Evolutionary conservation across 2,797 vertebrate species (phyloP), one percentile per base, ranked within the genome.

Genomic region (Eulemur rubriventer): DNA sequence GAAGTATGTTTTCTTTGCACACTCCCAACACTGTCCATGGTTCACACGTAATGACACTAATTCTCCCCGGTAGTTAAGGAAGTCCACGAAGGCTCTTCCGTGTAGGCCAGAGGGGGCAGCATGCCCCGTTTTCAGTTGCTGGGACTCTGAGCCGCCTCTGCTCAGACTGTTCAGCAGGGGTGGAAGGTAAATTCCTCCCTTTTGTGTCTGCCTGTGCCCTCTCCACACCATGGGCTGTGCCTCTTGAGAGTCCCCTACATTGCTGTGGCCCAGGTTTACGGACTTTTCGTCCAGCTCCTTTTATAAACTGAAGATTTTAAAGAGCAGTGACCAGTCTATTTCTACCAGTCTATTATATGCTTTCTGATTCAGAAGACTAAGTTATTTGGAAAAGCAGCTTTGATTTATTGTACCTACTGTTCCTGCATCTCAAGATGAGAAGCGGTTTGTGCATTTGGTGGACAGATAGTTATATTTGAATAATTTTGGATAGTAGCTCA

Each of bases 361-460:
- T 83, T 83, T 55, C 92, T 83, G 91, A 92, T 41, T 94, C 80
- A 70, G 24, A 91, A 81, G 46, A 79, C 78, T 69, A 48, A 80
- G 41, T 65, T 84, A 92, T 22, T 65, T 93, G 28, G 69, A 67
- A 70, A 89, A 91, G 78, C 7, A 57, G 8, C 57, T 92, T 89
- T 50, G 67, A 59, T 28, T 88, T 72, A 48, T 59, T 73, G 22
- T 87, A 59, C 43, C 20, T 92, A 13, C 85, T 22, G 14, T 50
- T 82, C 73, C n/a, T 24, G 30, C 12, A 80, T 80, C 50, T 88
- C 76, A 59, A 90, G 79, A 79, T 30, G 78, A 91, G 80, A 78
- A 30, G 69, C 33, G 17, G 59, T 90, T 70, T 75, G 63, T 91
- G 72, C 24, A 20, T 87, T 76, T 96, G 70, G 41, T 67, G 22